These are phyloP conservation scores for Calidris pugnax DNA, from an alignment of 2,113 vertebrate species.

Conservation along the genomic window DNA sequence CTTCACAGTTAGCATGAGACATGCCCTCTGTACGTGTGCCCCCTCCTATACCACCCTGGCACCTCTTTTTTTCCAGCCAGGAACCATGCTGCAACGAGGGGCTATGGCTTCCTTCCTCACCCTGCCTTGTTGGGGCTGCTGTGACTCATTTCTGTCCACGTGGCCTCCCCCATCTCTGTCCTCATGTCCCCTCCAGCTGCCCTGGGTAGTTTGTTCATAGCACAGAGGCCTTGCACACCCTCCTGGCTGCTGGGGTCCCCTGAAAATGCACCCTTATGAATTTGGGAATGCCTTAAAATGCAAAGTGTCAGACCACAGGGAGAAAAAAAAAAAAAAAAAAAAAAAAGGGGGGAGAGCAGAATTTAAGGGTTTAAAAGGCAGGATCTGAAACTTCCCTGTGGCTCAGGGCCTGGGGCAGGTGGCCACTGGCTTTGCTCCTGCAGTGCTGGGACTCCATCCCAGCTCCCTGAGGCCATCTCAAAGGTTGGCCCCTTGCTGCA, in stretches of 20 bases:
- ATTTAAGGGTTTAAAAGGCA: background rate
- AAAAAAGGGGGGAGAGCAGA: fast-evolving
- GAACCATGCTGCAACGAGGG: background rate
- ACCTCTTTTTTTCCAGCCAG: background rate
- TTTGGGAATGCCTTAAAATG: background rate
- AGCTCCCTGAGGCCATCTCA: background rate
- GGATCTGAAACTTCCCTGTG: background rate
- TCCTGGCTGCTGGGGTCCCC: background rate
- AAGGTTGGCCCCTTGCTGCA: background rate
- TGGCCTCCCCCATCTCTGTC: background rate
- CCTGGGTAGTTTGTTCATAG: background rate
- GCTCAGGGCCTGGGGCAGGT: background rate
- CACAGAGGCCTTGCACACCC: background rate
- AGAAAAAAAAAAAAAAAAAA: fast-evolving
- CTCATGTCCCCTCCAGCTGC: background rate
- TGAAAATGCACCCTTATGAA: background rate
- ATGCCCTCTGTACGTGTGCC: fast-evolving
- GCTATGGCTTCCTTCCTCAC: background rate
- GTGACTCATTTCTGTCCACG: background rate
- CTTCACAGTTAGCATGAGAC: background rate
- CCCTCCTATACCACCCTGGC: background rate
- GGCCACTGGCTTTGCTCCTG: background rate
- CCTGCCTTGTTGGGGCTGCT: background rate
- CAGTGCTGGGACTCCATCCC: background rate
- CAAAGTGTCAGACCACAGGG: background rate